Conservation (phyloP, 2,888 invertebrate genomes). For the Stenoptilia bipunctidactyla region DNA sequence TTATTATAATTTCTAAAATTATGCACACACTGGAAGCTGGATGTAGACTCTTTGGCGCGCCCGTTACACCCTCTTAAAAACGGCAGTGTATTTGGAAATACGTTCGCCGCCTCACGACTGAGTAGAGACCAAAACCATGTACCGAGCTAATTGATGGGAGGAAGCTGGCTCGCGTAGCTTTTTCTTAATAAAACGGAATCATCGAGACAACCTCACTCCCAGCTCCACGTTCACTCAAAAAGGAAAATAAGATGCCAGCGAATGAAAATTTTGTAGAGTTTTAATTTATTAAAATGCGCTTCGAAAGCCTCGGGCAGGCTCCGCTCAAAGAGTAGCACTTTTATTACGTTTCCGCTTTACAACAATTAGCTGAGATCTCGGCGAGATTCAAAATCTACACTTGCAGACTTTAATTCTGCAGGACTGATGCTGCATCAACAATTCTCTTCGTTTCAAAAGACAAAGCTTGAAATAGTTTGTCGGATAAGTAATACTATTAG, state of each 20-base stretch:
- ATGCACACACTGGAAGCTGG: too few relatives aligned
- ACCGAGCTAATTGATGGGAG: neutral
- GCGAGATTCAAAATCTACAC: constrained; percentile 33
- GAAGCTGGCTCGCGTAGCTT: neutral
- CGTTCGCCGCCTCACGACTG: too few relatives aligned
- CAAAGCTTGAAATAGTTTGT: constrained; percentile 46
- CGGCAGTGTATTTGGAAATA: too few relatives aligned
- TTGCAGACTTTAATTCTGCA: constrained; percentile 50
- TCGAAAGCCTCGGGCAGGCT: constrained; percentile 39
- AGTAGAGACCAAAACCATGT: neutral
- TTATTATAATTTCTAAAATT: too few relatives aligned
- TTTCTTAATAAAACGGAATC: neutral
- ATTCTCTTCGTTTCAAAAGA: constrained; percentile 35
- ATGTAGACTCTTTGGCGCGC: too few relatives aligned
- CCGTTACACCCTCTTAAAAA: too few relatives aligned
- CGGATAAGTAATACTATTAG: constrained; percentile 49
- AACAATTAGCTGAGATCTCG: constrained; percentile 49
- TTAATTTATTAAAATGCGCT: constrained; percentile 69
- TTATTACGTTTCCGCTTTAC: constrained; percentile 62
- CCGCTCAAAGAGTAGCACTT: constrained; percentile 45
- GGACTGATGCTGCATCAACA: constrained; percentile 48
- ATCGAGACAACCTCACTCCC: neutral
- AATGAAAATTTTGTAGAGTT: constrained; percentile 62
- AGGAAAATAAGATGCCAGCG: constrained; percentile 53
- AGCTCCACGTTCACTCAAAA: neutral